Evolutionary conservation across 2,113 vertebrate genomes (phyloP).

Genomic region (Nothobranchius kuhntae): DNA sequence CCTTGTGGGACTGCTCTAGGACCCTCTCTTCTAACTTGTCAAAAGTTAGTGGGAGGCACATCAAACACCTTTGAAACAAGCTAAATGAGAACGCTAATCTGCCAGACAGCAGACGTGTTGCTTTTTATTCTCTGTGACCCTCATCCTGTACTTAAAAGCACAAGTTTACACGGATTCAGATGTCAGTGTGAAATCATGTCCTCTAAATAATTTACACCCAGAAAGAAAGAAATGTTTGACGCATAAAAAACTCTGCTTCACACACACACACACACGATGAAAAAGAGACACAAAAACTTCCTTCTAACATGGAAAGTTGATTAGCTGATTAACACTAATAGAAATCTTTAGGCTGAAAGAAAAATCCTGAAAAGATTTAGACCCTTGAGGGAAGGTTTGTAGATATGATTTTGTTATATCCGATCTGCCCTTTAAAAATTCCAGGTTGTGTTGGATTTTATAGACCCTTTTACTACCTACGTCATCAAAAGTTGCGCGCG

Average conservation of each 20-base stretch:
- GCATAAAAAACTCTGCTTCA: background rate
- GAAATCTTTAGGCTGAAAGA: background rate
- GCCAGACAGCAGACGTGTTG: constrained; percentile 26
- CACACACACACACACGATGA: background rate
- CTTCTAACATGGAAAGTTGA: no score
- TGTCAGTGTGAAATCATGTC: constrained; percentile 1
- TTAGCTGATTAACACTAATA: background rate
- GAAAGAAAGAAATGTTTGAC: background rate
- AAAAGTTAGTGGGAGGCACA: constrained; percentile 54
- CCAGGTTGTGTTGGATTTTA: no score
- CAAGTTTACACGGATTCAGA: constrained; percentile 2
- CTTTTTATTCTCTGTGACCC: constrained; percentile 20
- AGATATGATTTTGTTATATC: no score
- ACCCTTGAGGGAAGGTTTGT: no score
- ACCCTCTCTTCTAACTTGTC: constrained; percentile 49
- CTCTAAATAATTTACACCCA: background rate
- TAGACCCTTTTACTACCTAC: no score
- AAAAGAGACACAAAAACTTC: background rate
- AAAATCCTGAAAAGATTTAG: no score
- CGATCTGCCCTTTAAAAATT: no score
- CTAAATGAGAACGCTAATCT: constrained; percentile 31
- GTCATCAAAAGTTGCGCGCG: no score
- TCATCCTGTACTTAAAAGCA: constrained; percentile 1
- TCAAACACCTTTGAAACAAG: constrained; percentile 54
- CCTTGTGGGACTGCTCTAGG: constrained; percentile 57